Conservation (phyloP, 35 echinoderm and acorn worm genomes). For the Holothuria glaberrima region DNA sequence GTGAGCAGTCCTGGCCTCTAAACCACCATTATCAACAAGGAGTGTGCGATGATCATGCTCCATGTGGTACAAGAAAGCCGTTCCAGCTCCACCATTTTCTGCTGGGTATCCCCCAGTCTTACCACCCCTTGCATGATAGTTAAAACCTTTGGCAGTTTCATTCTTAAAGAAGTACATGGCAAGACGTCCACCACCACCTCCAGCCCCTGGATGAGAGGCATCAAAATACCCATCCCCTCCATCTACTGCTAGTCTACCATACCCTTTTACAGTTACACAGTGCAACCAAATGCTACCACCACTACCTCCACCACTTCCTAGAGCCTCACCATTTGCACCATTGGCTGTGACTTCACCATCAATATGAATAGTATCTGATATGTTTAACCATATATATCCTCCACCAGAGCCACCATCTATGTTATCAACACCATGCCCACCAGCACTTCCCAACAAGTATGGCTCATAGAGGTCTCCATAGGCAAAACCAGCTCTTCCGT, state of each 20-base stretch:
- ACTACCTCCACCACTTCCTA: conserved; percentile 85
- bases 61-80: conserved; percentile 89
- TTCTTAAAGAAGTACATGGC: conserved; percentile 88
- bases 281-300: conserved; percentile 88
- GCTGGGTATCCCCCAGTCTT: conserved; percentile 41
- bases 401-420: conserved; percentile 75
- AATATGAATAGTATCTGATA: conserved; percentile 76
- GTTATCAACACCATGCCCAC: conserved; percentile 45
- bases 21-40: conserved; percentile 88
- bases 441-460: conserved; percentile 89
- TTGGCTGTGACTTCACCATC: conserved; percentile 93
- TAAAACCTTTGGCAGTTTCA: conserved; percentile 78
- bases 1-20: conserved; percentile 46
- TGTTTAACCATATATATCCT: conserved; percentile 89
- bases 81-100: conserved; percentile 89
- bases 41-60: conserved; percentile 76
- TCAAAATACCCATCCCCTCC: conserved; percentile 68
- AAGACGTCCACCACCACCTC: conserved; percentile 85
- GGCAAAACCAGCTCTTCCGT: conserved; percentile 70
- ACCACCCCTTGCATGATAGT: conserved; percentile 84
- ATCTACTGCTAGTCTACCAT: conserved; percentile 74
- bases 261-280: conserved; percentile 82
- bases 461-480: conserved; percentile 95
- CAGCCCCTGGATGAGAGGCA: conserved; percentile 53
- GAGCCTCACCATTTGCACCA: conserved; percentile 73